Evolutionary conservation across 2,888 invertebrate species (phyloP).

Genomic region (Acleris holmiana): DNA sequence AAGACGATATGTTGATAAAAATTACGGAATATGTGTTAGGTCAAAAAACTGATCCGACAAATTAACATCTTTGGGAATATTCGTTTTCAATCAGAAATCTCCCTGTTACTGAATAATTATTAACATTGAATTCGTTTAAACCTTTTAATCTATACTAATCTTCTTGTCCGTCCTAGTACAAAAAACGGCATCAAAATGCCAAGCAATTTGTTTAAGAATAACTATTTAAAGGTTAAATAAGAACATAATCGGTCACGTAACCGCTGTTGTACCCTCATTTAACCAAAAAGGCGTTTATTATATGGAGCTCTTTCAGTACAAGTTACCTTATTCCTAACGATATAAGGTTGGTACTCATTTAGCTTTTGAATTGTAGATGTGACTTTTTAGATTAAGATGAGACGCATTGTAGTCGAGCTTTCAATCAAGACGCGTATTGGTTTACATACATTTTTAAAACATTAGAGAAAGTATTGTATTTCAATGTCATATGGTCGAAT

Average conservation of each 20-base stretch:
- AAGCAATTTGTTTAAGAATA: conserved; percentile 56
- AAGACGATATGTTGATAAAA: no score
- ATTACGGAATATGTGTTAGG: no score
- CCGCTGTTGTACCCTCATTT: conserved; percentile 44
- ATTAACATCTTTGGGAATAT: no score
- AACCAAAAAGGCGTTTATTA: no score
- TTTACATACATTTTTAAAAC: conserved; percentile 40
- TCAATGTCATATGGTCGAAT: conserved; percentile 13
- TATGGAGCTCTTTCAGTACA: no score
- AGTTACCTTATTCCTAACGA: no score
- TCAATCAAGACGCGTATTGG: conserved; percentile 62
- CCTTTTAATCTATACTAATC: conserved; percentile 45
- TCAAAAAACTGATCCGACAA: no score
- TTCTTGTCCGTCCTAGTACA: conserved; percentile 48
- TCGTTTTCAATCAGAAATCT: no score
- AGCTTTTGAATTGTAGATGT: no score
- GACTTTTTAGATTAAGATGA: no score
- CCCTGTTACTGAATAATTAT: no score
- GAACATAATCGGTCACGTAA: conserved; percentile 71
- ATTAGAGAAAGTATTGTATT: conserved; percentile 41
- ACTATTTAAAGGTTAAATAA: conserved; percentile 67
- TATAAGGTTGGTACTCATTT: no score
- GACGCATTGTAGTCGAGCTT: conserved; percentile 55
- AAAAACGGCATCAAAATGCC: conserved; percentile 53
- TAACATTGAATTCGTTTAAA: background rate